Percentiles rank a stretch among this genome's conserved stretches.
Evolutionary conservation across 2,888 invertebrate genomes (phyloP).

Genomic region (Drosophila pseudotalamancana): DNA sequence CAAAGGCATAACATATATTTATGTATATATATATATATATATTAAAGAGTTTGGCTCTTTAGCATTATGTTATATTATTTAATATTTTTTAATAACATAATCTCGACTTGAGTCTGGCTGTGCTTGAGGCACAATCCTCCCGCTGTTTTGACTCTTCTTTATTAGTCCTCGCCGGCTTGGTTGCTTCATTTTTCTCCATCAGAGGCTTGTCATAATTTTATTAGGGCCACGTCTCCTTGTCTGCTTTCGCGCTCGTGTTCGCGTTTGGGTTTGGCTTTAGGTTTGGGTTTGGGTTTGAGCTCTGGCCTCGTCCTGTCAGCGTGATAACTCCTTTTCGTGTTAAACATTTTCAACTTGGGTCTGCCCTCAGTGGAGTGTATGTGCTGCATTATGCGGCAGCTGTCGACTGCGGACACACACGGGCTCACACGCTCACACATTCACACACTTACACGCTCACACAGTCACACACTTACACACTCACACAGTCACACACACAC

Average conservation of each 20-base stretch:
- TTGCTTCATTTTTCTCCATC: slow-evolving; percentile 45
- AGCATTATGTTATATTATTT: not conserved
- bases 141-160: slow-evolving; percentile 3
- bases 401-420: slow-evolving; percentile 58
- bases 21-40: not conserved
- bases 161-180: slow-evolving; percentile 1
- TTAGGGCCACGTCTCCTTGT: slow-evolving; percentile 39
- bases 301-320: slow-evolving; percentile 59
- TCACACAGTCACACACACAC: slow-evolving; percentile 21
- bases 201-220: slow-evolving; percentile 73
- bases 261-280: not conserved
- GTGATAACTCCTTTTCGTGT: slow-evolving; percentile 79
- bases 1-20: not conserved
- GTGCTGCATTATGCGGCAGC: slow-evolving; percentile 66
- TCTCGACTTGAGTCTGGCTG: not conserved
- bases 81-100: slow-evolving; percentile 2
- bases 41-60: not conserved
- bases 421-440: slow-evolving; percentile 31
- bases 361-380: slow-evolving; percentile 41
- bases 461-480: too few species aligned
- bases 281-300: slow-evolving; percentile 5
- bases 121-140: slow-evolving; percentile 1
- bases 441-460: slow-evolving; percentile 1
- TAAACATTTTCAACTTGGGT: slow-evolving; percentile 76
- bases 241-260: slow-evolving; percentile 7